These are phyloP conservation scores for Drosophila pachea DNA, from an alignment of 1,140 invertebrate species.

Conservation along the genomic window DNA sequence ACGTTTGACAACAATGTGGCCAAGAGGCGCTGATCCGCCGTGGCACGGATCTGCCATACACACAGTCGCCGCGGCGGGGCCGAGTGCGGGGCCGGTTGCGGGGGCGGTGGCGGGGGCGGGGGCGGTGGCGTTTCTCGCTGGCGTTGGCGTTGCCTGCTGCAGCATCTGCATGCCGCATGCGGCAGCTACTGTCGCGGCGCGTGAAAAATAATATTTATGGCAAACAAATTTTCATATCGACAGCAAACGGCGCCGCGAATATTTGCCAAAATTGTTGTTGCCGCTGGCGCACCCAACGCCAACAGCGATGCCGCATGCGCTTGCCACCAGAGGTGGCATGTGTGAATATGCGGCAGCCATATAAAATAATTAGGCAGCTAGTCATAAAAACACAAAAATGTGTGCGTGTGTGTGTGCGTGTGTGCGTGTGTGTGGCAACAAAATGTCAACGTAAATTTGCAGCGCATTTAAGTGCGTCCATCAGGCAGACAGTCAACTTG, in stretches of 20 bases:
- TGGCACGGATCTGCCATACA: conserved; percentile 3
- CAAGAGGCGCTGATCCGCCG: conserved; percentile 47
- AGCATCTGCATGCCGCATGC: conserved; percentile 24
- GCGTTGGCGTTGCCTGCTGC: conserved; percentile 54
- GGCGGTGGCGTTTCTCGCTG: conserved; percentile 31
- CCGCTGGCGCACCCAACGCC: conserved; percentile 47
- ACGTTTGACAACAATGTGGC: conserved; percentile 60
- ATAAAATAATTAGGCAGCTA: conserved; percentile 71
- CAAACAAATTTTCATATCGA: conserved; percentile 76
- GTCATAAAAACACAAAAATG: conserved; percentile 29
- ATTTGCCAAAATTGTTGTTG: neutral
- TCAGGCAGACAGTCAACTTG: conserved; percentile 33
- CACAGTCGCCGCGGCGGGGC: neutral
- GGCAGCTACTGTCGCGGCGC: conserved; percentile 65
- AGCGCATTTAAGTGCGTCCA: conserved; percentile 57
- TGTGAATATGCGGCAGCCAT: conserved; percentile 40
- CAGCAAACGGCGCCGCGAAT: conserved; percentile 56
- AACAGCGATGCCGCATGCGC: conserved; percentile 34
- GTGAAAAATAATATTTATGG: conserved; percentile 75
- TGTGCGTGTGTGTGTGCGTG: conserved; percentile 4
- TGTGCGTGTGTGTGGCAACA: conserved; percentile 23
- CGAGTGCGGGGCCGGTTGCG: conserved; percentile 31
- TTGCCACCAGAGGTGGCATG: conserved; percentile 31
- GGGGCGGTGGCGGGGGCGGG: conserved; percentile 21
- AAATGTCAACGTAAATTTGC: conserved; percentile 66